phyloP scores from a whole-genome alignment of 1,140 invertebrate genomes.

The Conus ventricosus region DNA sequence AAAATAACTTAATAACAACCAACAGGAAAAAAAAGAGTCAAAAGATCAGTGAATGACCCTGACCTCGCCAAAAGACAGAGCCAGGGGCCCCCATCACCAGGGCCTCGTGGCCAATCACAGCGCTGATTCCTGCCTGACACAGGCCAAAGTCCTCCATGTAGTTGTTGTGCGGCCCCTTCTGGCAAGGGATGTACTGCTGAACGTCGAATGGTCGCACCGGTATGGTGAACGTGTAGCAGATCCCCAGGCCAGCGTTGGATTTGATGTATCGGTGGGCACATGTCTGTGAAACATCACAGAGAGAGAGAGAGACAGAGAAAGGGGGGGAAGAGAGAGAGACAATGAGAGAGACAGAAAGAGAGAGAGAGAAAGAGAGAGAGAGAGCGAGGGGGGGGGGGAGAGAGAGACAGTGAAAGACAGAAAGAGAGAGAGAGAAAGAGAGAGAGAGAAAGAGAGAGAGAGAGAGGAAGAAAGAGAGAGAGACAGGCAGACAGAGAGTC shows the following conservation, averaged over 20 bases:
- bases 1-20: no score
- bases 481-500: neutral
- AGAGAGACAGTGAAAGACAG: neutral
- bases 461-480: slow-evolving; percentile 4
- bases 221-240: slow-evolving; percentile 90
- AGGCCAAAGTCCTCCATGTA: slow-evolving; percentile 78
- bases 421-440: neutral
- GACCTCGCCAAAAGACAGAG: slow-evolving; percentile 58
- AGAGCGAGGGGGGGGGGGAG: neutral
- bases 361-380: slow-evolving; percentile 5
- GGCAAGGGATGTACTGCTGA: slow-evolving; percentile 30
- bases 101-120: slow-evolving; percentile 69
- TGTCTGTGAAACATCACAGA: slow-evolving; percentile 78
- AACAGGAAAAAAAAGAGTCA: no score
- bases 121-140: slow-evolving; percentile 94
- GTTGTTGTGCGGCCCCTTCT: slow-evolving; percentile 23
- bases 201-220: slow-evolving; percentile 78
- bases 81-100: slow-evolving; percentile 62
- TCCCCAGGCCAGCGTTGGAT: slow-evolving; percentile 89
- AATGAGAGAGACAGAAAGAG: neutral
- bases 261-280: slow-evolving; percentile 92
- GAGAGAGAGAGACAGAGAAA: slow-evolving; percentile 14
- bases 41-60: neutral
- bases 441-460: slow-evolving; percentile 5
- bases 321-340: slow-evolving; percentile 5